Evolutionary conservation across 2,113 vertebrate species (phyloP).

Genomic region (Agelaius tricolor): DNA sequence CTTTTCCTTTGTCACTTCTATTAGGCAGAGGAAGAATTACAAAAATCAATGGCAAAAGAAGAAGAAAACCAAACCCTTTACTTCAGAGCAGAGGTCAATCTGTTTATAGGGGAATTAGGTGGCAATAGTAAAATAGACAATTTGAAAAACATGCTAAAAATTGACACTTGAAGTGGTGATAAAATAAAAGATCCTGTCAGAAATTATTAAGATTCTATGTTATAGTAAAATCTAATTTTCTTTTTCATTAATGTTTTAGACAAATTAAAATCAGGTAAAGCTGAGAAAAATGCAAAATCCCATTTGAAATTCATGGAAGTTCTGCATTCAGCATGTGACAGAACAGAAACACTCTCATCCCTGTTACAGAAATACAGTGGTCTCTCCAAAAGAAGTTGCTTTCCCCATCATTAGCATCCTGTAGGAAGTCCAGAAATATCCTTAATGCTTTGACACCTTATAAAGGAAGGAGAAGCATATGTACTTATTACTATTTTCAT

Average conservation of each 20-base stretch:
- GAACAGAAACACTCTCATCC: background rate
- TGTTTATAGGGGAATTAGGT: background rate
- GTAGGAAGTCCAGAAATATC: background rate
- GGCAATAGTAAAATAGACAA: background rate
- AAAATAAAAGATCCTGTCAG: background rate
- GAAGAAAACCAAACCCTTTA: background rate
- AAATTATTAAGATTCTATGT: background rate
- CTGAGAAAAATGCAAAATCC: background rate
- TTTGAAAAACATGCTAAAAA: background rate
- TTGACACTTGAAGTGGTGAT: background rate
- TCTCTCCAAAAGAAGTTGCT: background rate
- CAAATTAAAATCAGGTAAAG: background rate
- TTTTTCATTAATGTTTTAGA: background rate
- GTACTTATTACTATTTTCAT: background rate
- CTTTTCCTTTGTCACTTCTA: background rate
- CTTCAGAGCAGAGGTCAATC: background rate
- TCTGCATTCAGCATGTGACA: background rate
- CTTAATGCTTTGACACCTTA: background rate
- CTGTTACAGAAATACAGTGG: background rate
- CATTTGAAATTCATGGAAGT: background rate
- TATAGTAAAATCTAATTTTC: background rate
- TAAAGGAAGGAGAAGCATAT: background rate
- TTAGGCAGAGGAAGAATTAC: background rate
- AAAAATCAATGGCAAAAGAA: background rate
- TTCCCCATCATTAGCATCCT: background rate